phyloP scores from a whole-genome alignment of 2,113 vertebrate genomes.

The Caranx melampygus region DNA sequence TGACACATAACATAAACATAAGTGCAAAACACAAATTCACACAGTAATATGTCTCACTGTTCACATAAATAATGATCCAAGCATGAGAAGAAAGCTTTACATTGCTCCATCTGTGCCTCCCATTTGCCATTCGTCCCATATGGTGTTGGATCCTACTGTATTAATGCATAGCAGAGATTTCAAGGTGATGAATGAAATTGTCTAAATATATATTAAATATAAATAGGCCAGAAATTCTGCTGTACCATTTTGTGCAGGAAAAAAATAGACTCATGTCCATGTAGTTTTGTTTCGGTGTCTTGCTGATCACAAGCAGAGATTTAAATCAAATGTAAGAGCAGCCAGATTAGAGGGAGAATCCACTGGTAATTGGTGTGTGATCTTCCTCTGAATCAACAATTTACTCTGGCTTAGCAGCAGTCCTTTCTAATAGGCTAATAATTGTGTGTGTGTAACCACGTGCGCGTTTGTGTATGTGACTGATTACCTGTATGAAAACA shows the following conservation, averaged over 20 bases:
- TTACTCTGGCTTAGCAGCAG: constrained; percentile 52
- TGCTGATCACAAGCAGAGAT: constrained; percentile 36
- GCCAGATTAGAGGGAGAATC: constrained; percentile 51
- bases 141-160: not conserved
- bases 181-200: not conserved
- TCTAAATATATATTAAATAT: not conserved
- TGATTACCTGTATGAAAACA: constrained; percentile 38
- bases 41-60: constrained; percentile 9
- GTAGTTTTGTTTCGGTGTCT: constrained; percentile 21
- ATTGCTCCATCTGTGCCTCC: not conserved
- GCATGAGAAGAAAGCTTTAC: constrained; percentile 13
- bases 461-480: constrained; percentile 16
- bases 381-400: constrained; percentile 68
- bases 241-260: not conserved
- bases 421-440: constrained; percentile 42
- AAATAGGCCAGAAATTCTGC: not conserved
- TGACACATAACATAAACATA: constrained; percentile 31
- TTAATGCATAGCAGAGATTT: constrained; percentile 1
- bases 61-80: constrained; percentile 17
- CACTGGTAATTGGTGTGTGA: constrained; percentile 65
- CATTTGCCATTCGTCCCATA: not conserved
- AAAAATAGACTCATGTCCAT: not conserved
- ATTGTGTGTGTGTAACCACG: constrained; percentile 5
- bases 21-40: constrained; percentile 32
- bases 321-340: constrained; percentile 39